Conservation (phyloP, 2,113 vertebrate species). For the Rhinoderma darwinii region DNA sequence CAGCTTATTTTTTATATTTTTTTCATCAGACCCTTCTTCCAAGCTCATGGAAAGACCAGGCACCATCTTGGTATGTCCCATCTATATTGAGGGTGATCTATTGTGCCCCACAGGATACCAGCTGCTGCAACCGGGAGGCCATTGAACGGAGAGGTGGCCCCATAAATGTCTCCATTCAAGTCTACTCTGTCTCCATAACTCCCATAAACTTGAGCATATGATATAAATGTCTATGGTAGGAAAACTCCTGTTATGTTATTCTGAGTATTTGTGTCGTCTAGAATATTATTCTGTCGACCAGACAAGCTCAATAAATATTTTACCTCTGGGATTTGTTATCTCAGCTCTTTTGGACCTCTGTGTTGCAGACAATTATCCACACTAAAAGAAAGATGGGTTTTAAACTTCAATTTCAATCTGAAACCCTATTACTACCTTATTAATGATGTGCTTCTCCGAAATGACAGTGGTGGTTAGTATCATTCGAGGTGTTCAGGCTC, state of each 20-base stretch:
- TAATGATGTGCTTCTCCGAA: slow-evolving; percentile 32
- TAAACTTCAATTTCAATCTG: slow-evolving; percentile 48
- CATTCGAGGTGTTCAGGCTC: slow-evolving; percentile 35
- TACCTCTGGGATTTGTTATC: neutral
- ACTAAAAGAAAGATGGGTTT: slow-evolving; percentile 31
- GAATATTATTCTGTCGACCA: neutral
- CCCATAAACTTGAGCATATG: too few species aligned
- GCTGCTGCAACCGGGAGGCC: too few species aligned
- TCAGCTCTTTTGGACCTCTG: neutral
- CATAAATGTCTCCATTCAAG: too few species aligned
- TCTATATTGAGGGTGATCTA: too few species aligned
- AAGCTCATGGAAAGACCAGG: too few species aligned
- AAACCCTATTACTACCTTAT: slow-evolving; percentile 48
- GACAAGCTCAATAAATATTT: neutral
- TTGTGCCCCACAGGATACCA: too few species aligned
- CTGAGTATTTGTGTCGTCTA: neutral
- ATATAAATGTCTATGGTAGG: neutral
- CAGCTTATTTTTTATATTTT: too few species aligned
- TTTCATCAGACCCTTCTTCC: too few species aligned
- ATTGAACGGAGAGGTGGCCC: too few species aligned
- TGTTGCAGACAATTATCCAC: slow-evolving; percentile 27
- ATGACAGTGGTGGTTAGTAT: slow-evolving; percentile 36
- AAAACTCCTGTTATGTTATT: neutral
- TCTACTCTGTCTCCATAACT: too few species aligned
- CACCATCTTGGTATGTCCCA: too few species aligned